Evolutionary conservation across 2,797 vertebrate species (phyloP), one percentile per base, ranked within the genome.

Genomic region (Ibycter americanus): DNA sequence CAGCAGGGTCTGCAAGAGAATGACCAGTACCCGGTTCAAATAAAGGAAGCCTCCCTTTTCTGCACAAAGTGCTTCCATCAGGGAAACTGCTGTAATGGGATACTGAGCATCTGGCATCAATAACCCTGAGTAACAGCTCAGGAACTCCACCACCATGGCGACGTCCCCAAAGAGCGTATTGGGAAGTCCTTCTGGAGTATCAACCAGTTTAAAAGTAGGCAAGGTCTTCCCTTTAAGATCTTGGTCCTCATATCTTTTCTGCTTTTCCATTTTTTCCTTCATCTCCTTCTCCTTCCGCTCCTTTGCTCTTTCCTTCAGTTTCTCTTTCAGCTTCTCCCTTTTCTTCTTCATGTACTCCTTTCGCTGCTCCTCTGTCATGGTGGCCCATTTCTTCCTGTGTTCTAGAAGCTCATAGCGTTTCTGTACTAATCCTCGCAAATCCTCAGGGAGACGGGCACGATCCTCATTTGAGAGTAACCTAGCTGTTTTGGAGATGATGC

Each of bases 41-140:
- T 99, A 99, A 16, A 99, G 98, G 96, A 99, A 99, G 13, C 99
- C 99, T 0, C 98, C 98, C n/a, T 98, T 98, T n/a, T 99, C 99
- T 4, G 99, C 98, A 1, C 98, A 99, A 83, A 99, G 97, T 0
- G 99, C 99, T 93, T 99, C 99, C 98, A 99, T 99, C 46, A 99
- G 97, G 25, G 99, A 99, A 46, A 98, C 97, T 0, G 99, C 98
- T 2, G 99, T 99, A 90, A 99, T 98, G 9, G 99, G 99, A 95
- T 99, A 99, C 78, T 99, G 99, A 93, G 99, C 99, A 52, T 99
- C 99, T 1, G 99, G 99, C 97, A 99, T 98, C 86, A 99, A 97
- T 5, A 99, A 97, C 52, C 99, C 99, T 0, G 99, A 98, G 18
- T 99, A 99, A 97, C 99, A 99, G 96, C 99, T 98, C 56, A 99